Evolutionary conservation across 2,113 vertebrate genomes (phyloP), one percentile per base, ranked within the genome.

Genomic region (Panthera uncia): DNA sequence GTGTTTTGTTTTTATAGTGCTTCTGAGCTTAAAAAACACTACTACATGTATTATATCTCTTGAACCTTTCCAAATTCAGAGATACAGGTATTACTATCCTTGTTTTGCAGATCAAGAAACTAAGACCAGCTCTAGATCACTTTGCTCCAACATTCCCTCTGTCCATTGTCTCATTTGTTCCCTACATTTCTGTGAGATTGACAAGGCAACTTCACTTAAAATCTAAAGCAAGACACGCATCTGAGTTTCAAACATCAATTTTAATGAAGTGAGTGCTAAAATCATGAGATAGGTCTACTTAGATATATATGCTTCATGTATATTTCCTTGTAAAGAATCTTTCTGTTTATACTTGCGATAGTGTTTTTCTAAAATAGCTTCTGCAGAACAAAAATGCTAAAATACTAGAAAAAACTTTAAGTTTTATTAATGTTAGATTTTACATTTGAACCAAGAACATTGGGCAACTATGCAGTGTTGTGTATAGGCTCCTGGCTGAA

Each of bases 401-500:
- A 73, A 93, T 84, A 76, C 36, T 90, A 41, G 83, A 80, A 82
- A 83, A 92, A 96, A 79, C 61, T 48, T 65, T 76, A 50, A 13
- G 31, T 25, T 87, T 7, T 91, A 90, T 95, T 96, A 88, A 57
- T 68, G 38, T 92, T 88, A 65, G 18, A 33, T 92, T 97, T 98
- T 98, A 21, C 65, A 41, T 96, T 98, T 96, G 78, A 97, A 80
- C 92, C 48, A 79, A 71, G 61, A 52, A 83, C 87, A 71, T 14
- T 81, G 69, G 65, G 41, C 86, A 80, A 12, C 50, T 96, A 0
- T 33, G 15, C 73, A 48, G 52, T 97, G 27, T 50, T 94, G 25
- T 87, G 5, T 87, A 12, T 85, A 89, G 36, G 82, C 79, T 96
- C n/a, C 82, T 80, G 2, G 10, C 79, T 96, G 45, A 97, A 73